Evolutionary conservation across 2,113 vertebrate species (phyloP), one percentile per base, ranked within the genome.

Genomic region (Shinisaurus crocodilurus): DNA sequence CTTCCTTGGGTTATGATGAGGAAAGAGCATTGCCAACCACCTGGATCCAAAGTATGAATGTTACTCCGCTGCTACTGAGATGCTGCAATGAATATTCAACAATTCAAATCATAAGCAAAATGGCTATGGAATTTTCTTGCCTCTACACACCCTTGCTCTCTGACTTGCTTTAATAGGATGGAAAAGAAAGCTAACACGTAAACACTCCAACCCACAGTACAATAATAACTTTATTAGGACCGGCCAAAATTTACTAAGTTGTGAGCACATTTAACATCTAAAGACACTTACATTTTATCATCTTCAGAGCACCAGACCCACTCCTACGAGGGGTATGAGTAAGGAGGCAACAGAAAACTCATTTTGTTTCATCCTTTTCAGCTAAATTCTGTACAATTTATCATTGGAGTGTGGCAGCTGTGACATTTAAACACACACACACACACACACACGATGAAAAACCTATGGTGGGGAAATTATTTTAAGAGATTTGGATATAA

Each of bases 341-440:
- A 95, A 90, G 88, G 85, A 65, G 34, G 63, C 88, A 96, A 92
- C 92, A 88, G 88, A 94, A 92, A 95, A 94, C 81, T 94, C 94
- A 94, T 94, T 97, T 94, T 87, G 87, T 93, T 92, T 91, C 89
- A 86, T 83, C 91, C 75, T 92, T 95, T 63, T 91, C 70, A 88
- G 87, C 89, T 96, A 90, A 96, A 95, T 92, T 95, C 85, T 34
- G 3, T 87, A 86, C 90, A 93, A 90, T 97, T 96, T 96, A 92
- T 96, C 88, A 94, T 54, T 93, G 86, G 40, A n/a, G 88, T 93
- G 40, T 79, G 70, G 85, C 91, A 85, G 40, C 48, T 40, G 70
- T 94, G 90, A 93, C 92, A 93, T 77, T 95, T 79, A 93, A 94
- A 95, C 96, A 94, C 95, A 69, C 87, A 2, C 23, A 94, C 87